Evolutionary conservation across 2,888 invertebrate species (phyloP), one percentile per base, ranked within the genome.

Genomic region (Cinara cedri): DNA sequence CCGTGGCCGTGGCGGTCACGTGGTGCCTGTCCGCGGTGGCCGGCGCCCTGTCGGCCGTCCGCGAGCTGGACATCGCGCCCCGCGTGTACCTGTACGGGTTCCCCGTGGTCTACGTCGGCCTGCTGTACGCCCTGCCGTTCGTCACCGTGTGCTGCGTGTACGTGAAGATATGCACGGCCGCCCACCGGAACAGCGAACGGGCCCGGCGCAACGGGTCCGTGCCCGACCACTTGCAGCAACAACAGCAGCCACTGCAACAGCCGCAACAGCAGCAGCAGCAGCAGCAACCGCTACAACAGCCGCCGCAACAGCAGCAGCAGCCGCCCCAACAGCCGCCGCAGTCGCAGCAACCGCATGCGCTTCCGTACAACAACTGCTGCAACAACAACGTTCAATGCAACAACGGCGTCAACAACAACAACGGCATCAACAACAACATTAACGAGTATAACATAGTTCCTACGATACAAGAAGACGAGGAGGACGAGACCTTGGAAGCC

Each of bases 141-240:
- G 83, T 86, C n/a, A 88, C 89, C 24, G 91, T 93, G 71, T 90
- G 91, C 85, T 89, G 91, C 85, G 92, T 93, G 85, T 93, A 93
- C 85, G 88, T 90, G 34, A 89, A 90, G 82, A 93, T 93, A 82
- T 93, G 92, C 85, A 88, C 90, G 16, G 93, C 93, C 11, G 93
- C 93, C 10, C 90, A 90, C 82, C 89, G 90, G 81, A 93, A 92
- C 81, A 92, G 89, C 81, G 89, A 89, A 82, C 86, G 91, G 24
- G 89, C 90, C 85, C 85, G 62, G 85, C 85, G 57, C 85, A 85
- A 70, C 82, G 89, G 83, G 75, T 89, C 84, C 16, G 78, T 72
- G 44, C 72, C 81, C 60, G 81, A 80, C 16, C 76, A 78, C 9
- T 68, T 78, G 34, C 76, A 78, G 21, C 76, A 26, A 21, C 66